Conservation (phyloP, 2,797 vertebrate species). For the Amphiprion clarkii region DNA sequence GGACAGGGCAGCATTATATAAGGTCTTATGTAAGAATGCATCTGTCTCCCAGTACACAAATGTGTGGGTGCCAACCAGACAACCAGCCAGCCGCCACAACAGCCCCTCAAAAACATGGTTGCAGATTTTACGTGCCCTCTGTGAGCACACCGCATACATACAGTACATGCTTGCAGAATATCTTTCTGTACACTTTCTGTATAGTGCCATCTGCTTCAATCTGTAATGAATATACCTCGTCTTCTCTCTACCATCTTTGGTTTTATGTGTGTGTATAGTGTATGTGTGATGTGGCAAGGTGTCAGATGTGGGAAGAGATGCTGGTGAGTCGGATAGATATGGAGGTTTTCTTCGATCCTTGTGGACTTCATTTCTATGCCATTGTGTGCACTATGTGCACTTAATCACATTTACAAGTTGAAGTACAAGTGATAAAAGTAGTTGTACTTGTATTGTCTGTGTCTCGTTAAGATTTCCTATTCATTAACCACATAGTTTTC, state of each 20-base stretch:
- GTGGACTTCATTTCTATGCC: constrained; percentile 53
- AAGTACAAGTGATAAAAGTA: constrained; percentile 19
- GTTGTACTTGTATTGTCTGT: neutral
- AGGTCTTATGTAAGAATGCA: constrained; percentile 86
- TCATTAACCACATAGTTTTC: constrained; percentile 4
- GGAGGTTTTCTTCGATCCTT: constrained; percentile 56
- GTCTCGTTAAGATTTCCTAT: neutral
- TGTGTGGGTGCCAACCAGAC: constrained; percentile 80
- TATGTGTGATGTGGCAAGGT: constrained; percentile 53
- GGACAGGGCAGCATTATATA: constrained; percentile 82
- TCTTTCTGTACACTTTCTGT: constrained; percentile 50
- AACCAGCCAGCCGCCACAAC: constrained; percentile 69
- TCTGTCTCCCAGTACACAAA: constrained; percentile 82
- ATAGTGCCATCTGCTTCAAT: constrained; percentile 67
- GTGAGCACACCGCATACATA: constrained; percentile 48
- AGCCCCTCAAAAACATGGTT: constrained; percentile 67
- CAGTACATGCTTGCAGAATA: constrained; percentile 52
- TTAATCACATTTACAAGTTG: constrained; percentile 32
- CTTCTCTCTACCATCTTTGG: constrained; percentile 50
- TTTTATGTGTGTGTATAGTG: constrained; percentile 44
- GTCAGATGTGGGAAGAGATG: constrained; percentile 71
- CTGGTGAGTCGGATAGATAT: constrained; percentile 68
- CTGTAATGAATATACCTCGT: constrained; percentile 56
- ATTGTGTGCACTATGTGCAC: constrained; percentile 29
- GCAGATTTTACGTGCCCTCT: constrained; percentile 61